phyloP scores from a whole-genome alignment of 2,113 vertebrate species.

The Boleophthalmus pectinirostris region DNA sequence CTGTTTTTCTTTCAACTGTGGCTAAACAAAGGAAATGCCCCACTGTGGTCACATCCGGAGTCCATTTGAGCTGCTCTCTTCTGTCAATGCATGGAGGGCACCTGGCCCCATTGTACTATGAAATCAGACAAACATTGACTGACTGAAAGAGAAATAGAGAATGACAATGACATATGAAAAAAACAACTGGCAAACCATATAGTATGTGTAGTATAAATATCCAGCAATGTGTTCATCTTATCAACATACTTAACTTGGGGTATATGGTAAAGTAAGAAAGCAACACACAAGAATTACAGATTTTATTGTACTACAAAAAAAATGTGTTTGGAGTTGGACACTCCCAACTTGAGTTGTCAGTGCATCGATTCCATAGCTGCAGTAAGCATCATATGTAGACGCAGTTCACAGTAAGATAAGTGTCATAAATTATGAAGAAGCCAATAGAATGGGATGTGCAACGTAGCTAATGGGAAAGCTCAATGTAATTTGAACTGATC shows the following conservation, averaged over 20 bases:
- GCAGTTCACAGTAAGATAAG: constrained; percentile 44
- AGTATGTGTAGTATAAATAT: background rate
- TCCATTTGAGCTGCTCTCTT: constrained; percentile 5
- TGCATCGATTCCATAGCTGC: constrained; percentile 54
- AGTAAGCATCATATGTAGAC: constrained; percentile 56
- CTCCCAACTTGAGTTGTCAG: constrained; percentile 55
- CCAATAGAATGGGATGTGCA: constrained; percentile 39
- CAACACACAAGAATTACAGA: background rate
- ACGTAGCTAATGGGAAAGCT: constrained; percentile 40
- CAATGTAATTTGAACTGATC: constrained; percentile 50
- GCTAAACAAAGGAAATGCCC: constrained; percentile 16
- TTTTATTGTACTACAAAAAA: constrained; percentile 45
- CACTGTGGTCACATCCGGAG: constrained; percentile 13
- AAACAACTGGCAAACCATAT: background rate
- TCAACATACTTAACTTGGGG: background rate
- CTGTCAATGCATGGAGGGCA: background rate
- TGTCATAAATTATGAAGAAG: constrained; percentile 68
- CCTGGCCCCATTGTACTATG: background rate
- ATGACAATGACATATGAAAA: background rate
- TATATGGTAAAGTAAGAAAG: background rate
- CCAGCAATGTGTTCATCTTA: background rate
- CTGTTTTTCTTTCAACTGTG: constrained; percentile 19
- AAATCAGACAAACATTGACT: background rate
- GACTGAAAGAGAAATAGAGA: background rate
- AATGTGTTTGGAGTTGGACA: constrained; percentile 47